Evolutionary conservation across 2,797 vertebrate species (phyloP).

Genomic region (Microchirus variegatus): DNA sequence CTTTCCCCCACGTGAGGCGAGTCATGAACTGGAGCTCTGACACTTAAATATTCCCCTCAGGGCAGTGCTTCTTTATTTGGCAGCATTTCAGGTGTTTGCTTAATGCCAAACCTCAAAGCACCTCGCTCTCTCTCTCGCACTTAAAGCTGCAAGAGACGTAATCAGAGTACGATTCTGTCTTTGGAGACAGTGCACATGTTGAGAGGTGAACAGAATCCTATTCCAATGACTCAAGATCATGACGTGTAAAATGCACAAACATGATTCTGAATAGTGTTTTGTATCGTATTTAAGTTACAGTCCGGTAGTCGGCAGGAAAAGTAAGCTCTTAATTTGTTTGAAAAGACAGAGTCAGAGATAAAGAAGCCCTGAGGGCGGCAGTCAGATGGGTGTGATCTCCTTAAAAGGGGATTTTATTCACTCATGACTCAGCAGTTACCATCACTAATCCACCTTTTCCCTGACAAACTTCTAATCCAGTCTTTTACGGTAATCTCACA

Average conservation of each 20-base stretch:
- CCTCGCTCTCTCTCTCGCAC: constrained; percentile 1
- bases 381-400: constrained; percentile 28
- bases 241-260: neutral
- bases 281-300: neutral
- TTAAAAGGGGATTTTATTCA: constrained; percentile 12
- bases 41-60: constrained; percentile 7
- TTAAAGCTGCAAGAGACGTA: neutral
- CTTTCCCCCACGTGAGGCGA: neutral
- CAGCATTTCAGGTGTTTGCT: constrained; percentile 16
- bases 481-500: neutral
- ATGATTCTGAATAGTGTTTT: neutral
- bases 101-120: neutral
- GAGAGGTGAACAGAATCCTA: neutral
- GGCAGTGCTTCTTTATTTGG: constrained; percentile 16
- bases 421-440: constrained; percentile 44
- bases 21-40: neutral
- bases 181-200: too few species aligned
- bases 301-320: too few species aligned
- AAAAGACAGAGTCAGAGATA: neutral
- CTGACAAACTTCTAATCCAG: constrained; percentile 33
- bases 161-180: neutral
- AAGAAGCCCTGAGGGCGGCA: constrained; percentile 2
- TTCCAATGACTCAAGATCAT: neutral
- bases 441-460: constrained; percentile 21
- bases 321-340: neutral